These are phyloP conservation scores for Epsilonema sp. DNA, from an alignment of 2,888 invertebrate species.

Conservation along the genomic window DNA sequence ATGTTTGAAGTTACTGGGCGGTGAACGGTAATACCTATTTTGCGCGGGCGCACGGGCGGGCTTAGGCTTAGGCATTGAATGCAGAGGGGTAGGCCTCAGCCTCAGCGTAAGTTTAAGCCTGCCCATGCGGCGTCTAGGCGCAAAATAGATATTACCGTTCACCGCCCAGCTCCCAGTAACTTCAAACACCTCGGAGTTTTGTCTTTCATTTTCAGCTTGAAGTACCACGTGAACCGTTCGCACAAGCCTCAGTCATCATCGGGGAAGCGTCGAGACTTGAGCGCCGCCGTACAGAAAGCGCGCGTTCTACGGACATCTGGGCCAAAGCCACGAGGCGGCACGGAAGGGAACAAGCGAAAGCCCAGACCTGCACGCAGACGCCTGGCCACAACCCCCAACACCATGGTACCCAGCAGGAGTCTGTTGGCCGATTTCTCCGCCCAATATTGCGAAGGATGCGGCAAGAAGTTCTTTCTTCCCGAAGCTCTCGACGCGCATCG, in stretches of 20 bases:
- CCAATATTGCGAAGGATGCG: not conserved
- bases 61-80: too few relatives aligned
- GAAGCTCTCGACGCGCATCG: not conserved
- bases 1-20: too few relatives aligned
- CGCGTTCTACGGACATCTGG: not conserved
- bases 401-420: not conserved
- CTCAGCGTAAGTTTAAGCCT: too few relatives aligned
- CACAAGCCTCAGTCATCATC: not conserved
- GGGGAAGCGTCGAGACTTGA: not conserved
- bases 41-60: too few relatives aligned
- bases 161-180: too few relatives aligned
- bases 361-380: not conserved
- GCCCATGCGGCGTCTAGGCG: too few relatives aligned
- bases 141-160: too few relatives aligned
- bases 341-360: not conserved
- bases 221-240: constrained; percentile 6
- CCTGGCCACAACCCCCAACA: not conserved
- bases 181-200: too few relatives aligned
- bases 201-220: constrained; percentile 5
- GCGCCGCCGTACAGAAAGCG: not conserved
- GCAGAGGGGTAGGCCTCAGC: too few relatives aligned
- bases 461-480: not conserved
- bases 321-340: not conserved
- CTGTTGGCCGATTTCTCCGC: not conserved
- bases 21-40: too few relatives aligned